Conservation (phyloP, 2,888 invertebrate species). For the Bugula neritina region DNA sequence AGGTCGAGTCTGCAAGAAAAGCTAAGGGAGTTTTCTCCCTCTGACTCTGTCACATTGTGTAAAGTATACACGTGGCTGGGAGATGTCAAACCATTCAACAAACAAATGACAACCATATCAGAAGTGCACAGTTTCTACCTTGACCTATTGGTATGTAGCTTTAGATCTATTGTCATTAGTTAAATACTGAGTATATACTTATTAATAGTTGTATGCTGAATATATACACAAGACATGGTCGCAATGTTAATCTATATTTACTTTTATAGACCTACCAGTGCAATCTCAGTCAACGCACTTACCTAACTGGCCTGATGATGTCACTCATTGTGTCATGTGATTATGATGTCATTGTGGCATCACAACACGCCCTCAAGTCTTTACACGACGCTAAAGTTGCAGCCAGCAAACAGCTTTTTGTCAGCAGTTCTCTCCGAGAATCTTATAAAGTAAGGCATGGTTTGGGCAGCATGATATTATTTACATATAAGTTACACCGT, state of each 20-base stretch:
- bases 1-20: slow-evolving; percentile 10
- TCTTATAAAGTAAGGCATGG: neutral
- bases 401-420: neutral
- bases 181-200: neutral
- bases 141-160: neutral
- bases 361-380: neutral
- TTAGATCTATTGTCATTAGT: neutral
- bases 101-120: neutral
- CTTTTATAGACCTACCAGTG: slow-evolving; percentile 14
- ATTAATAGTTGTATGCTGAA: neutral
- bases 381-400: slow-evolving; percentile 20
- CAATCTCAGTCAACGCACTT: slow-evolving; percentile 1
- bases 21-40: slow-evolving; percentile 11
- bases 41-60: neutral
- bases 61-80: slow-evolving; percentile 22
- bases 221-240: neutral
- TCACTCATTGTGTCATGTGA: slow-evolving; percentile 17
- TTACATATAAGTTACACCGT: too few species aligned
- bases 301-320: slow-evolving; percentile 24
- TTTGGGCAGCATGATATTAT: too few species aligned
- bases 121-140: neutral
- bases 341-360: slow-evolving; percentile 14
- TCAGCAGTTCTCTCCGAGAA: neutral
- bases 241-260: neutral
- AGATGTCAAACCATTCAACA: neutral